Evolutionary conservation across 2,888 invertebrate species (phyloP).

Genomic region (Adelphocoris suturalis): DNA sequence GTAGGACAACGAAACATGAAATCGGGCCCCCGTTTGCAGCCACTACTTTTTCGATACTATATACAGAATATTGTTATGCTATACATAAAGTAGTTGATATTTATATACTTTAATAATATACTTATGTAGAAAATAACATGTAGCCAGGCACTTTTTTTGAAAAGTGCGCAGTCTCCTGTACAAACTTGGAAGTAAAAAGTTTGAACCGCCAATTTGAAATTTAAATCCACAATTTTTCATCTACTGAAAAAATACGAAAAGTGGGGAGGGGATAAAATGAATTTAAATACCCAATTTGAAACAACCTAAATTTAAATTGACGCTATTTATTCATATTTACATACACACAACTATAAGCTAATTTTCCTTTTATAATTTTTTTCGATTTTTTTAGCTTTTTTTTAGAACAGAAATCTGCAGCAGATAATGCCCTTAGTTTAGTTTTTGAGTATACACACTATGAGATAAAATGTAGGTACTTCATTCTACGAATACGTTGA

Average conservation of each 20-base stretch:
- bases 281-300: not conserved
- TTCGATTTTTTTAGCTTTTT: not conserved
- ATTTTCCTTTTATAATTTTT: slow-evolving; percentile 17
- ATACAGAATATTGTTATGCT: slow-evolving; percentile 63
- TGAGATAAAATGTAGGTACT: slow-evolving; percentile 68
- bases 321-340: slow-evolving; percentile 65
- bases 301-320: slow-evolving; percentile 58
- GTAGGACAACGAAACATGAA: slow-evolving; percentile 58
- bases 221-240: not conserved
- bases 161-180: slow-evolving; percentile 70
- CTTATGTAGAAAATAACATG: slow-evolving; percentile 64
- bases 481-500: slow-evolving; percentile 61
- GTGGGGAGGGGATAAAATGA: not conserved
- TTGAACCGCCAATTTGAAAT: slow-evolving; percentile 38
- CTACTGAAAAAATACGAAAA: not conserved
- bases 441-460: slow-evolving; percentile 57
- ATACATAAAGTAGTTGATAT: slow-evolving; percentile 62
- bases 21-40: slow-evolving; percentile 63
- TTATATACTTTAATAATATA: slow-evolving; percentile 52
- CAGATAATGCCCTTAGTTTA: slow-evolving; percentile 63
- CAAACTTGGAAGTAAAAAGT: slow-evolving; percentile 56
- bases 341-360: slow-evolving; percentile 65
- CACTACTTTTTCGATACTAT: slow-evolving; percentile 60
- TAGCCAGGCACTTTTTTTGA: slow-evolving; percentile 65
- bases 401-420: slow-evolving; percentile 37